Base-by-base conservation (phyloP, 2,888 invertebrate genomes). In the Noctuana brunneofusca region DNA sequence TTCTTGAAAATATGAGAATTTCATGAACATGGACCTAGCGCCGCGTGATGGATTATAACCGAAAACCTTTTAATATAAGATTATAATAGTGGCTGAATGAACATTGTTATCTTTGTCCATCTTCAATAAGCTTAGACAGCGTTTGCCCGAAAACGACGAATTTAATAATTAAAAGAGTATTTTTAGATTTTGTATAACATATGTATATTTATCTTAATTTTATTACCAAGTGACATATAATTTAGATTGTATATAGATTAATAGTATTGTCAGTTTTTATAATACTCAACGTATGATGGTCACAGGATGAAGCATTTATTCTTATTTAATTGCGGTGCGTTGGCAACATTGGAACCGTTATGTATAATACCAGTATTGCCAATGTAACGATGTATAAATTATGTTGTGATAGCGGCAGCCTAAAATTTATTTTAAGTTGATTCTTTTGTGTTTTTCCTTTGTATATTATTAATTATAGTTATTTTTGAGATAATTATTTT, bases 391-490 rank as follows among this genome's bases (percentile, higher is more conserved):
- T 54, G 58, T 49, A 54, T 55, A 54, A 57, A 49, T 56, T 63
- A 60, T 57, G 63, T 68, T 71, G 70, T 71, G 70, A 71, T 71
- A 71, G 65, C 52, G 69, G 66, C 65, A 69, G 69, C 69, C 67
- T 68, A 68, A 66, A 67, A 58, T 66, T 56, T 63, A 66, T 64
- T 68, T 60, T 64, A 64, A 64, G 63, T 68, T 65, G 32, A 62
- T 65, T 58, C 64, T 64, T 65, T 63, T 56, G 53, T 63, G 57
- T 65, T 65, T 63, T 67, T 60, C 64, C 64, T 68, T 57, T 71
- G 70, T 73, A 72, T 69, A 70, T 71, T 72, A 63, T 66, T 68
- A 72, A 71, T 70, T 68, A 72, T 72, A 66, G 70, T 79, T 76
- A 74, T 75, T 71, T 74, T 74, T 73, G 67, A 65, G 52, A 70